Base-by-base conservation (phyloP, 53 echinoderm and acorn worm species). In the Arbacia lixula region DNA sequence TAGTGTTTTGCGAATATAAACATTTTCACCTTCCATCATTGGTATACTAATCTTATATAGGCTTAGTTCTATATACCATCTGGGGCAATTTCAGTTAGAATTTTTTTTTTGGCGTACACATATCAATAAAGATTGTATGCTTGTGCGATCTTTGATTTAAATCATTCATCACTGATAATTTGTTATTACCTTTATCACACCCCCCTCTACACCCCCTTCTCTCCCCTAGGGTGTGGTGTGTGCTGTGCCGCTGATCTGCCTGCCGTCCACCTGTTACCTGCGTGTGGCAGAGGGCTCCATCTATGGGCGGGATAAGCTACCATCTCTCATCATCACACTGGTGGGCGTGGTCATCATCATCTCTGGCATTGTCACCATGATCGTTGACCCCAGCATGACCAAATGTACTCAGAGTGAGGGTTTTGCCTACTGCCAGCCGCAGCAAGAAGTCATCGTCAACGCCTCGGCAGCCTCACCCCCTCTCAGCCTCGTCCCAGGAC, bases 231-330 rank as follows among this genome's bases (percentile, higher is more conserved):
- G 98, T 55, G 86, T 98, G 37, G 46, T 98, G 12, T 90, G 94
- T 65, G 98, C 98, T 2, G 89, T 98, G 33, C 98, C 98, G 9
- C 86, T 98, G 26, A 94, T 98, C 73, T 85, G 93, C 53, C 71
- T 98, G 11, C 98, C 98, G 8, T 80, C 94, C 9, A 56, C 90
- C 11, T 94, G 90, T 28, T 98, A 98, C 81, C 69, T 98, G 31
- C 76, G 89, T 0, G 79, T 94, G 41, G 91, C 88, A n/a, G 90
- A 86, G 30, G 98, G 98, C 50, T 61, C 77, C 42, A 90, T 90
- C 86, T 98, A 88, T 66, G 67, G 90, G 0, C 86, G 82, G 12
- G 56, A 93, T 30, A 98, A 98, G 53, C 78, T 98, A 2, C 98
- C 98, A 9, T 87, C 98, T 43, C 62, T 98, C 43, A 53, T 90